Percentiles rank a stretch among this genome's conserved stretches.
phyloP scores from a whole-genome alignment of 2,113 vertebrate species.

The Pangasianodon gigas region DNA sequence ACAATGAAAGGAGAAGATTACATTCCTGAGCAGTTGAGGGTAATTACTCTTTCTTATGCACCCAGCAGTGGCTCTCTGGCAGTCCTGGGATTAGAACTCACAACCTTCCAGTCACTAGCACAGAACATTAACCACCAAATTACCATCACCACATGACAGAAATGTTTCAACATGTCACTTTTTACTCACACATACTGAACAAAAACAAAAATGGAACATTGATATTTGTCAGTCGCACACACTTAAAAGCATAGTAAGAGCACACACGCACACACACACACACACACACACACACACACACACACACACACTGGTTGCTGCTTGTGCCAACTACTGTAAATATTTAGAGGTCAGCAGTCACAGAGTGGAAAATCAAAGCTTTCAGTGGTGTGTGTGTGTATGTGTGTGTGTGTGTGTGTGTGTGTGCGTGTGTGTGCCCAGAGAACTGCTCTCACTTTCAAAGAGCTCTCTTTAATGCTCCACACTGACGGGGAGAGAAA shows the following conservation, averaged over 20 bases:
- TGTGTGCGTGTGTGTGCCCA: constrained; percentile 39
- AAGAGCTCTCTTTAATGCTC: constrained; percentile 51
- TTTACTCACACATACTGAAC: background rate
- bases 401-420: constrained; percentile 24
- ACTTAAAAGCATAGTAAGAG: background rate
- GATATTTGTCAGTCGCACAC: background rate
- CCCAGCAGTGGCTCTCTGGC: background rate
- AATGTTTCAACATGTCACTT: background rate
- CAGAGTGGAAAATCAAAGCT: constrained; percentile 58
- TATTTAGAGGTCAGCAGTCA: constrained; percentile 60
- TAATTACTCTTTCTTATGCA: background rate
- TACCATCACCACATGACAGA: background rate
- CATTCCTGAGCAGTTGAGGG: background rate
- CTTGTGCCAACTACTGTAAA: constrained; percentile 57
- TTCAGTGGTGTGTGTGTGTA: constrained; percentile 37
- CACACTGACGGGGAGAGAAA: constrained; percentile 54
- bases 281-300: constrained; percentile 14
- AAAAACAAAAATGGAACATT: constrained; percentile 12
- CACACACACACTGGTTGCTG: constrained; percentile 15
- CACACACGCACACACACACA: background rate
- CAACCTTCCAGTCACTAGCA: background rate
- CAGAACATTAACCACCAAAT: background rate
- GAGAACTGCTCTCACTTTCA: constrained; percentile 53
- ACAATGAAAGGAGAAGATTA: background rate
- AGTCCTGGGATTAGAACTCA: constrained; percentile 1